phyloP scores from a whole-genome alignment of 2,113 vertebrate genomes.

The Pagrus major region DNA sequence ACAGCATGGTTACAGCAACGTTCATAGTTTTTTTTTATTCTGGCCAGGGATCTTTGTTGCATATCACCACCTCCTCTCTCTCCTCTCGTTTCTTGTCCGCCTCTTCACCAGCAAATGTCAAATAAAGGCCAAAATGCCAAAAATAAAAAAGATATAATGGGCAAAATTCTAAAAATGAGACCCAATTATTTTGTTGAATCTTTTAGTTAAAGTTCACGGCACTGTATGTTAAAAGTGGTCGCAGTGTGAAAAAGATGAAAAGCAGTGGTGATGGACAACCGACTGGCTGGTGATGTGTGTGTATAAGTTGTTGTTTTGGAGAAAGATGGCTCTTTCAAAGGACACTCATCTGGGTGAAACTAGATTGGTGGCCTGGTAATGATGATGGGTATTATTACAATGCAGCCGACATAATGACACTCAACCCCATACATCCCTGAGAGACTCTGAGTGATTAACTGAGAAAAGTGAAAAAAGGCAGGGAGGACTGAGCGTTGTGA shows the following conservation, averaged over 20 bases:
- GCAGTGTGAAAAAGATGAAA: background rate
- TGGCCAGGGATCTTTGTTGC: background rate
- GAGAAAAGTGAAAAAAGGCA: conserved; percentile 2
- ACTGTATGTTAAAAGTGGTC: too few species aligned
- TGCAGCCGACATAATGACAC: conserved; percentile 15
- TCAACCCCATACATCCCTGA: background rate
- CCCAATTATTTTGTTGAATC: background rate
- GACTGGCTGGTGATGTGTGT: background rate
- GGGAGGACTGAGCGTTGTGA: background rate
- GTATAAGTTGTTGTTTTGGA: background rate
- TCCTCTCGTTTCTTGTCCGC: background rate
- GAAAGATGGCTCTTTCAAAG: background rate
- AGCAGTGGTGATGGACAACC: background rate
- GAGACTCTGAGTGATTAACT: conserved; percentile 21
- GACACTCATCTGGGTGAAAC: background rate
- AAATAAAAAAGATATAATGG: background rate
- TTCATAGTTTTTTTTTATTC: too few species aligned
- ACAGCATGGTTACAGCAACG: too few species aligned
- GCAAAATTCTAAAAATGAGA: background rate
- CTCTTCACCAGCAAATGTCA: background rate
- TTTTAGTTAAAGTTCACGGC: background rate
- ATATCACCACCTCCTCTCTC: background rate
- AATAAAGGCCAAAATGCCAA: background rate
- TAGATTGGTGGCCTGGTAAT: background rate
- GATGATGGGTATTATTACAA: background rate